These are phyloP conservation scores for Arothron firmamentum DNA, from an alignment of 2,113 vertebrate species.

Conservation along the genomic window DNA sequence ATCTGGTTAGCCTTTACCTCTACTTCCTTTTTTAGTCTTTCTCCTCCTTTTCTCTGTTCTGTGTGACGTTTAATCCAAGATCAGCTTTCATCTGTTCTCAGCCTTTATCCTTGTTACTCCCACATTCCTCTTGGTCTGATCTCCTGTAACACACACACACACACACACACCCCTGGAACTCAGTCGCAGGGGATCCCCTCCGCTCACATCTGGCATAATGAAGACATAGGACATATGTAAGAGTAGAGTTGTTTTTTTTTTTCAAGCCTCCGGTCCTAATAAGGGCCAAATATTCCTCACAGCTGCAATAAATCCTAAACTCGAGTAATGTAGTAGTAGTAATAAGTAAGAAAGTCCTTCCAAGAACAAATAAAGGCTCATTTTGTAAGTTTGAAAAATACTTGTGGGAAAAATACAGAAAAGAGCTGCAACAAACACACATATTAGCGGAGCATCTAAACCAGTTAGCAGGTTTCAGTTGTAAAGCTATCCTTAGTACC, in stretches of 20 bases:
- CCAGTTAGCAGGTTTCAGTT: no score
- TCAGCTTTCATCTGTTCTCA: slow-evolving; percentile 27
- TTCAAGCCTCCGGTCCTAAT: neutral
- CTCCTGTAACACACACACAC: slow-evolving; percentile 32
- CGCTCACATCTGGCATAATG: slow-evolving; percentile 35
- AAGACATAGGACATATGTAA: slow-evolving; percentile 23
- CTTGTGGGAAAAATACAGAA: neutral
- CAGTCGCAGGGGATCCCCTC: slow-evolving; percentile 34
- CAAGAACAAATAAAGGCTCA: no score
- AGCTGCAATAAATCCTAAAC: no score
- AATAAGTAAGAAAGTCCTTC: no score
- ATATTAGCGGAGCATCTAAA: no score
- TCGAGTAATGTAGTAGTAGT: no score
- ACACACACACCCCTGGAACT: slow-evolving; percentile 20
- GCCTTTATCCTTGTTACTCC: slow-evolving; percentile 21
- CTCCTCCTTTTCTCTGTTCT: slow-evolving; percentile 2
- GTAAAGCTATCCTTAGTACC: no score
- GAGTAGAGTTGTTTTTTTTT: no score
- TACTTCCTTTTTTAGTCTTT: neutral
- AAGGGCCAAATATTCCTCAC: no score
- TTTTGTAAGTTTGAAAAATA: neutral
- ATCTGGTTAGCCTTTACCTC: slow-evolving; percentile 15
- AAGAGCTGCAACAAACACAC: no score
- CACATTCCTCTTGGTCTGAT: slow-evolving; percentile 34
- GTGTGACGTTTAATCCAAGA: slow-evolving; percentile 17